Evolutionary conservation across 2,888 invertebrate genomes (phyloP), one percentile per base, ranked within the genome.

Genomic region (Orthosia gothica): DNA sequence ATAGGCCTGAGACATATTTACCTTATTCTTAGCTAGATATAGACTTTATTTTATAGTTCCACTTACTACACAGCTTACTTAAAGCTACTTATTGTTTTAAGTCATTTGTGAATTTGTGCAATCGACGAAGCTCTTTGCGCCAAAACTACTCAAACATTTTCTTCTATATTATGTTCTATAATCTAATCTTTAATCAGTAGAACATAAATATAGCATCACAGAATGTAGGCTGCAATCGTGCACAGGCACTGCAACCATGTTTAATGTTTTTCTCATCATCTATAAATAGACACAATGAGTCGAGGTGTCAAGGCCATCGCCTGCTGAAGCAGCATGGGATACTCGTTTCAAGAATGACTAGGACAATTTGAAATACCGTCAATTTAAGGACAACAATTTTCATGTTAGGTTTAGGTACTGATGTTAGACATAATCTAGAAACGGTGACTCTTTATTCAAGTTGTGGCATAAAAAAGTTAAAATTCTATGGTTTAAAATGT

Each of bases 201-300:
- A 59, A 68, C 64, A 40, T 62, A 70, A 68, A 81, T 58, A 81
- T 40, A 58, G 26, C 16, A 13, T 3, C 18, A 12, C 55, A 20
- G 47, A 67, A 61, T 73, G 49, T 57, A 62, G 64, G 67, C 74
- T 72, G 26, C 23, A 49, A 13, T 40, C 40, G 40, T 40, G 45
- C 84, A 49, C 65, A 58, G 57, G 67, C 63, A 64, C 66, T 79
- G 74, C 72, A 83, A 79, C 83, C 62, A 57, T 68, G 20, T 68
- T 20, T 66, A 57, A 55, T 62, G 32, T 73, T 88, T 87, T 88
- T 85, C 74, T 63, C 74, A 75, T 54, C n/a, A 13, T 65, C 80
- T 86, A 88, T 82, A 77, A 77, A 88, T 84, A 88, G 71, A 76
- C 66, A 86, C 80, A 83, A 84, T 86, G 78, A 67, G 74, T 66